These are phyloP conservation scores for Capra hircus DNA, from an alignment of 2,113 vertebrate species.

Conservation along the genomic window DNA sequence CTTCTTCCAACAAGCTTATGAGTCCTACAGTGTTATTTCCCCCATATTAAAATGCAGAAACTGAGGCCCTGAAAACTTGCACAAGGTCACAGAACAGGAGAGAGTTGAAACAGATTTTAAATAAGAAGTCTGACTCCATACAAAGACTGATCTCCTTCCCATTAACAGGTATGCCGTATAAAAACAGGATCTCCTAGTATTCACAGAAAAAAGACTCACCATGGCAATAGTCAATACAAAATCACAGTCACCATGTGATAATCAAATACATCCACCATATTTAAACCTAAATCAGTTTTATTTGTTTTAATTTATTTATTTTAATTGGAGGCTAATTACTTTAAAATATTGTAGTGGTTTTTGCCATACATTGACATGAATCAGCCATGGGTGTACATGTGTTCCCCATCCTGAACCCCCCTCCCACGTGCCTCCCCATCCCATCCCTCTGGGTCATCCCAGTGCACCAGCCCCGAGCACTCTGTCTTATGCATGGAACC, in stretches of 20 bases:
- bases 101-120: background rate
- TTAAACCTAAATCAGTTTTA: background rate
- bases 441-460: background rate
- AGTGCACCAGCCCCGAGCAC: background rate
- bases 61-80: background rate
- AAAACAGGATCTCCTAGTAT: background rate
- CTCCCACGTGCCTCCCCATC: background rate
- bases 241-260: background rate
- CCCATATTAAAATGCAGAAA: background rate
- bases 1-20: background rate
- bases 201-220: background rate
- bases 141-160: background rate
- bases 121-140: background rate
- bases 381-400: background rate
- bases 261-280: background rate
- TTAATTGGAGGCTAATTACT: background rate
- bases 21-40: background rate
- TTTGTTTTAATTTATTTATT: background rate
- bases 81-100: background rate
- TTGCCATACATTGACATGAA: background rate
- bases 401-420: background rate
- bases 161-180: background rate
- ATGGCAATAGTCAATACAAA: constrained; percentile 3
- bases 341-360: background rate
- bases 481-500: background rate